These are phyloP conservation scores for Lymantria monacha DNA, from an alignment of 2,888 invertebrate genomes.

Conservation along the genomic window DNA sequence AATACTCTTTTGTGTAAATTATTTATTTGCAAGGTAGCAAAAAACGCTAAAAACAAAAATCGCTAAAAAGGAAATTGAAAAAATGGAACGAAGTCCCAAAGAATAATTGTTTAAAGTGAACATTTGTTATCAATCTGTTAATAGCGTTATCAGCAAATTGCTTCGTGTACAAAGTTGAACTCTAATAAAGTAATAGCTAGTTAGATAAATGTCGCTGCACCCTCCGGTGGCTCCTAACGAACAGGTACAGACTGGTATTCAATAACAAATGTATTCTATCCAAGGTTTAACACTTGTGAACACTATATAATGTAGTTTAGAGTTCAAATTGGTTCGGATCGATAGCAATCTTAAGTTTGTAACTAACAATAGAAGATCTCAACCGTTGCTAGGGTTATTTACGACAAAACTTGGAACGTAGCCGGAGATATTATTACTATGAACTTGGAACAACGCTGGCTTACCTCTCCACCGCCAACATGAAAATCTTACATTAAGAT, in stretches of 20 bases:
- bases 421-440: background rate
- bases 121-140: background rate
- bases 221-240: slow-evolving; percentile 21
- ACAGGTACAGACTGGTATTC: slow-evolving; percentile 34
- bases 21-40: too few species aligned
- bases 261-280: slow-evolving; percentile 35
- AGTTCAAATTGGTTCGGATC: slow-evolving; percentile 31
- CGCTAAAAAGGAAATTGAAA: too few species aligned
- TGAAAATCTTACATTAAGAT: slow-evolving; percentile 36
- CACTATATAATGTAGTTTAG: slow-evolving; percentile 9
- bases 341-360: slow-evolving; percentile 26
- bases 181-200: slow-evolving; percentile 22
- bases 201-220: slow-evolving; percentile 12
- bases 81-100: too few species aligned
- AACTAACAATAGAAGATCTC: slow-evolving; percentile 24
- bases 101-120: background rate
- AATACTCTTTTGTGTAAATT: too few species aligned
- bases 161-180: slow-evolving; percentile 14
- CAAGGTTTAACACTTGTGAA: slow-evolving; percentile 2
- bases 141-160: slow-evolving; percentile 10
- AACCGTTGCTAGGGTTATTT: slow-evolving; percentile 27
- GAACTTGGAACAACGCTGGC: slow-evolving; percentile 9
- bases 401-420: slow-evolving; percentile 29
- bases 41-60: too few species aligned
- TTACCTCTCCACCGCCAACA: slow-evolving; percentile 18